Conservation (phyloP, 1,140 invertebrate species). For the Glomeris maerens region DNA sequence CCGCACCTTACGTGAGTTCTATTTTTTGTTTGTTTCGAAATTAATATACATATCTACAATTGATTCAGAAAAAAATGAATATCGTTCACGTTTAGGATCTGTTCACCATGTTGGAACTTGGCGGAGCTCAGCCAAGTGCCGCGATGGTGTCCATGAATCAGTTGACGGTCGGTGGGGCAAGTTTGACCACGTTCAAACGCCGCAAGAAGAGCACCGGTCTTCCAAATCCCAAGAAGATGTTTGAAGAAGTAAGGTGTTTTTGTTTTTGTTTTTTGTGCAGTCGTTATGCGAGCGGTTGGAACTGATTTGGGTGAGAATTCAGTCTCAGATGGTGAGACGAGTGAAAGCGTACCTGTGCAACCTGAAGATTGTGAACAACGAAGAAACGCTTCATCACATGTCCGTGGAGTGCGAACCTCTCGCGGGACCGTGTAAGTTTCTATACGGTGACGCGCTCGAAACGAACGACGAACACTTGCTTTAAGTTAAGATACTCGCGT, state of each 20-base stretch:
- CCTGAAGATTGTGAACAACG: constrained; percentile 80
- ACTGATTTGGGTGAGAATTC: constrained; percentile 3
- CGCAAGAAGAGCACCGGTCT: constrained; percentile 79
- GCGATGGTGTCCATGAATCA: constrained; percentile 81
- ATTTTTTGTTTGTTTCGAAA: constrained; percentile 1
- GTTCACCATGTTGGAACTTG: constrained; percentile 62
- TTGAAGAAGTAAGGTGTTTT: constrained; percentile 84
- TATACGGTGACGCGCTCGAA: too few species aligned
- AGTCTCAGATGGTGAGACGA: constrained; percentile 87
- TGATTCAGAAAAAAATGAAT: background rate
- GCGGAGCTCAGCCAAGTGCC: constrained; percentile 68
- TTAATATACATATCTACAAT: constrained; percentile 8
- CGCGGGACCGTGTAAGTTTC: constrained; percentile 33
- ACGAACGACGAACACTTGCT: too few species aligned
- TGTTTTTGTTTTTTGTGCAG: constrained; percentile 13
- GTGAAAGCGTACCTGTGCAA: constrained; percentile 91
- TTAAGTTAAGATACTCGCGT: too few species aligned
- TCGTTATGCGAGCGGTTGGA: background rate
- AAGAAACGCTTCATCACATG: constrained; percentile 71
- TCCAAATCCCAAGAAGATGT: constrained; percentile 95
- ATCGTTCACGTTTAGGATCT: constrained; percentile 53
- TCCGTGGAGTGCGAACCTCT: constrained; percentile 77
- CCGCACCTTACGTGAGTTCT: constrained; percentile 50
- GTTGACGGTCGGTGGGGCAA: constrained; percentile 36
- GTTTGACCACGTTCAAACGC: constrained; percentile 69